phyloP scores from a whole-genome alignment of 2,888 invertebrate genomes.

The Andrena marginata region DNA sequence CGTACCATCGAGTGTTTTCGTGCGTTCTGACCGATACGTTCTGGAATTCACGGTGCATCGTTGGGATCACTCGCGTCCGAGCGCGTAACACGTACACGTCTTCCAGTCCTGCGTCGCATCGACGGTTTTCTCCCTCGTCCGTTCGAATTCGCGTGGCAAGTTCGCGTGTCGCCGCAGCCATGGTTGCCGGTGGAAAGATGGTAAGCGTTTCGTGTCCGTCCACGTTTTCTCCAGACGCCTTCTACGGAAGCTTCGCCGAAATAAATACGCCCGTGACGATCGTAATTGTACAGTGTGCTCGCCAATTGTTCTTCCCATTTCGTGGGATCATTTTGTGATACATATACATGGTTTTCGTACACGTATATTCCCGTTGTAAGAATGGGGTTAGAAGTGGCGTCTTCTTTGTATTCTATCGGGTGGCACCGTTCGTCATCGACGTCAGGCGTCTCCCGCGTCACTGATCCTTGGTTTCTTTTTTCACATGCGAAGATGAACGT shows the following conservation, averaged over 20 bases:
- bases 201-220: slow-evolving; percentile 70
- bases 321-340: not conserved
- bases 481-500: slow-evolving; percentile 96
- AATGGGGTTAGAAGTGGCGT: slow-evolving; percentile 22
- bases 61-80: slow-evolving; percentile 7
- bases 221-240: not conserved
- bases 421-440: slow-evolving; percentile 1
- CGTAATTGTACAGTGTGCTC: slow-evolving; percentile 7
- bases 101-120: slow-evolving; percentile 5
- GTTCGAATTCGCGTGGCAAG: slow-evolving; percentile 36
- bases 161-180: slow-evolving; percentile 64
- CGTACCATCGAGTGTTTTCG: slow-evolving; percentile 3
- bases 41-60: slow-evolving; percentile 14
- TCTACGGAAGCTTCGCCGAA: not conserved
- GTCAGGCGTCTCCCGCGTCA: not conserved
- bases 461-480: slow-evolving; percentile 52
- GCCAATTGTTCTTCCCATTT: not conserved
- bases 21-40: not conserved
- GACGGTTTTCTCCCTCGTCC: slow-evolving; percentile 29
- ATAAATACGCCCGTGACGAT: not conserved
- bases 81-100: not conserved
- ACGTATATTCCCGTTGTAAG: not conserved
- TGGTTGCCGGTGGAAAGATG: slow-evolving; percentile 82
- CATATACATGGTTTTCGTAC: no score
- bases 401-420: slow-evolving; percentile 29